Base-by-base conservation (phyloP, 2,888 invertebrate species). In the Drosophila crucigera region DNA sequence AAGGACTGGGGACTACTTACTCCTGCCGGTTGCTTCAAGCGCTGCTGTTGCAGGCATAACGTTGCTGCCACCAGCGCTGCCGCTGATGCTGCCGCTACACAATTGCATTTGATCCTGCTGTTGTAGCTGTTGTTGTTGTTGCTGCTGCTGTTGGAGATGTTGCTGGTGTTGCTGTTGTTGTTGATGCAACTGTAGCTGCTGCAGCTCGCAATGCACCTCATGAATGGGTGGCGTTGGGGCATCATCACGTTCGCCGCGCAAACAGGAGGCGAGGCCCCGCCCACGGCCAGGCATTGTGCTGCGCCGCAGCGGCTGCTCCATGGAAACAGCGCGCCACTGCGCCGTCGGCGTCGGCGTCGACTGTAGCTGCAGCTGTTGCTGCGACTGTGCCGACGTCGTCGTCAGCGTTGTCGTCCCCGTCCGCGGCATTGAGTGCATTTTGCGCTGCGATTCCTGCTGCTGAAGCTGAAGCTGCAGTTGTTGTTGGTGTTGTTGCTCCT, bases 181-280 rank as follows among this genome's bases (percentile, higher is more conserved):
- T 35, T 92, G 92, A 56, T 89, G 71, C 66, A 92, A 78, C 54
- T 82, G 84, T 64, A 84, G 52, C 62, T 81, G 82, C 59, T 84
- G 88, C 61, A 87, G 64, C 31, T 84, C 88, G 43, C 83, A 83
- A 55, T 77, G 76, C 16, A 88, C 74, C 47, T 89, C 85, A n/a
- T 87, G 86, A 2, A 89, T 75, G 72, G 89, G 89, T 59, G 86
- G 86, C 10, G 87, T 87, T 35, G 90, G 87, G 3, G 88, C 88
- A 64, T 93, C 93, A 81, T 93, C 93, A 60, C 93, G 92, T 85
- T 93, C 93, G 62, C 93, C 93, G 52, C 93, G 91, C 73, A 93
- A 79, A 82, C 93, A 93, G 64, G 93, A 93, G 61, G 93, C 89
- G 63, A 93, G 82, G 65, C 93, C 93, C 65, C 93, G 90, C 55